Conservation (phyloP, 2,113 vertebrate species). For the Leptosomus discolor region DNA sequence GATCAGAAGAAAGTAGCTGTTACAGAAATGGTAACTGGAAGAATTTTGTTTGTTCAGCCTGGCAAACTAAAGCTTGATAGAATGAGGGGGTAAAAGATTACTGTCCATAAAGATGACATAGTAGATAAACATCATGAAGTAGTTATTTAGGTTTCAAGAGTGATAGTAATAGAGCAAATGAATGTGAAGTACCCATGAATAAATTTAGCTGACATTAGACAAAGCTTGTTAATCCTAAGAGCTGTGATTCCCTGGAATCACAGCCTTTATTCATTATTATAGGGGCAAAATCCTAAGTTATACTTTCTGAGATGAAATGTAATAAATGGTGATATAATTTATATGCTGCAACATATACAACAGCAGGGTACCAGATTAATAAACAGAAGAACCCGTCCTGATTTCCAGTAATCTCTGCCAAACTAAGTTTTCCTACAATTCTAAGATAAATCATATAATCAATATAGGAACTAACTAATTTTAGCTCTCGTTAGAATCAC, state of each 20-base stretch:
- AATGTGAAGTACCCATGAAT: neutral
- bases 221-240: neutral
- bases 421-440: neutral
- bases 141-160: neutral
- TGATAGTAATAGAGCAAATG: neutral
- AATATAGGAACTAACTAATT: neutral
- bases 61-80: neutral
- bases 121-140: neutral
- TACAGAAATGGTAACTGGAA: neutral
- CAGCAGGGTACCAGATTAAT: neutral
- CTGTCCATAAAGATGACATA: neutral
- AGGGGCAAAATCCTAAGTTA: neutral
- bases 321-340: neutral
- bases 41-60: neutral
- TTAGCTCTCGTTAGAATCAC: neutral
- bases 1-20: neutral
- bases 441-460: neutral
- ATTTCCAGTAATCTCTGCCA: neutral
- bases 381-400: neutral
- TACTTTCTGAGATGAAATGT: neutral
- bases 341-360: neutral
- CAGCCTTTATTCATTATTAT: neutral
- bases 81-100: neutral
- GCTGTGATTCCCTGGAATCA: neutral
- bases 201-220: neutral